Evolutionary conservation across 2,113 vertebrate species (phyloP).

Genomic region (Oxyura jamaicensis): DNA sequence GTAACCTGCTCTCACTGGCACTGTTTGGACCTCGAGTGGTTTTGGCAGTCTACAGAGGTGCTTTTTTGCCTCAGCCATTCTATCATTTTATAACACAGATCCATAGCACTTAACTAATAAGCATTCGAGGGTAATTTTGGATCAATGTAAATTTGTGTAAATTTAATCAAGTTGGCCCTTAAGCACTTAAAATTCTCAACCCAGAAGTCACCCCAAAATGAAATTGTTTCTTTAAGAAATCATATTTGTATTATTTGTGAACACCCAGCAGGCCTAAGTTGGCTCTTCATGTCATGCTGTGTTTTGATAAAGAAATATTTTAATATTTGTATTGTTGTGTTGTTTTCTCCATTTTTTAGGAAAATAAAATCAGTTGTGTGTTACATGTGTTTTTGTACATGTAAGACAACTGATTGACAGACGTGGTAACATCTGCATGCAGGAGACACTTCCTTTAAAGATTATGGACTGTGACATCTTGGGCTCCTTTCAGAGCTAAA

Average conservation of each 20-base stretch:
- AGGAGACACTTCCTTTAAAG: neutral
- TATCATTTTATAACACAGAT: neutral
- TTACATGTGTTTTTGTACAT: neutral
- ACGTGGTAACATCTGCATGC: neutral
- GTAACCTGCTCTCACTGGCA: neutral
- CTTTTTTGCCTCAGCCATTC: neutral
- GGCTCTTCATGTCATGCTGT: neutral
- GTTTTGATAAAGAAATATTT: neutral
- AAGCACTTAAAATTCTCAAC: neutral
- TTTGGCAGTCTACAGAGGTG: neutral
- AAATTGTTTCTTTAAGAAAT: neutral
- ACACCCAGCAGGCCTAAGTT: neutral
- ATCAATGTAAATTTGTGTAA: neutral
- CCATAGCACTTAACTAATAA: neutral
- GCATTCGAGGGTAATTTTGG: neutral
- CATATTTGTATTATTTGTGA: neutral
- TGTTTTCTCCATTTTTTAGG: neutral
- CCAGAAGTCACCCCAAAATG: accelerated
- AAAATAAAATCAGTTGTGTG: neutral
- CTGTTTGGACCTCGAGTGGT: neutral
- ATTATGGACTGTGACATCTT: neutral
- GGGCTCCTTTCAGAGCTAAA: neutral
- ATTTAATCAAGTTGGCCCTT: neutral
- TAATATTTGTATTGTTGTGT: neutral
- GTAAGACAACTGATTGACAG: neutral